These are phyloP conservation scores for Lithobates pipiens DNA, from an alignment of 2,797 vertebrate genomes.

Conservation along the genomic window DNA sequence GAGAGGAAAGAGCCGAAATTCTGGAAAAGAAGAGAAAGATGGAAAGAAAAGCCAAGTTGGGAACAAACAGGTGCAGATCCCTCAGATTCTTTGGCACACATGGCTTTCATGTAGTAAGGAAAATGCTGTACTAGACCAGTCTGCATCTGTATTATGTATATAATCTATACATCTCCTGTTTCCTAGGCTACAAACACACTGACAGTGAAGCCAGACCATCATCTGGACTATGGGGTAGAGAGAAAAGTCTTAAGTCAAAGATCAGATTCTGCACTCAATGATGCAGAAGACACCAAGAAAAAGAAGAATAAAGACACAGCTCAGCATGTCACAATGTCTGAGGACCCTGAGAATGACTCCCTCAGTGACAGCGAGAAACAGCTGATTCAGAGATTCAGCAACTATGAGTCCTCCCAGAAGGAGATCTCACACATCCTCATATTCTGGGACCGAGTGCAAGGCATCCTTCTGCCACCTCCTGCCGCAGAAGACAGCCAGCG, in stretches of 20 bases:
- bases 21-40: conserved; percentile 67
- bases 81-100: too few relatives aligned
- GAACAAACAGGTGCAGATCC: conserved; percentile 74
- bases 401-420: conserved; percentile 76
- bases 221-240: conserved; percentile 57
- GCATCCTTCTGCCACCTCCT: conserved; percentile 67
- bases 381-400: conserved; percentile 75
- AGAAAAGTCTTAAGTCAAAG: conserved; percentile 66
- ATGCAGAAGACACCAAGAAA: conserved; percentile 63
- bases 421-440: conserved; percentile 74
- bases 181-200: not conserved
- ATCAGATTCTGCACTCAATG: conserved; percentile 57
- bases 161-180: not conserved
- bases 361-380: conserved; percentile 67
- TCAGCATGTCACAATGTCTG: conserved; percentile 39
- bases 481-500: conserved; percentile 66
- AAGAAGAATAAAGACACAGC: conserved; percentile 64
- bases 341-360: conserved; percentile 62
- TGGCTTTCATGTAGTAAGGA: too few relatives aligned
- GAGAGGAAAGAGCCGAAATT: conserved; percentile 72
- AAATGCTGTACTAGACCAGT: too few relatives aligned
- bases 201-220: conserved; percentile 58
- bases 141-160: too few relatives aligned
- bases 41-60: conserved; percentile 72
- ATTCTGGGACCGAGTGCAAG: conserved; percentile 83